A percentile compares a stretch with the other conserved stretches of the same genome.
Evolutionary conservation across 2,888 invertebrate species (phyloP).

Genomic region (Hermodice carunculata): DNA sequence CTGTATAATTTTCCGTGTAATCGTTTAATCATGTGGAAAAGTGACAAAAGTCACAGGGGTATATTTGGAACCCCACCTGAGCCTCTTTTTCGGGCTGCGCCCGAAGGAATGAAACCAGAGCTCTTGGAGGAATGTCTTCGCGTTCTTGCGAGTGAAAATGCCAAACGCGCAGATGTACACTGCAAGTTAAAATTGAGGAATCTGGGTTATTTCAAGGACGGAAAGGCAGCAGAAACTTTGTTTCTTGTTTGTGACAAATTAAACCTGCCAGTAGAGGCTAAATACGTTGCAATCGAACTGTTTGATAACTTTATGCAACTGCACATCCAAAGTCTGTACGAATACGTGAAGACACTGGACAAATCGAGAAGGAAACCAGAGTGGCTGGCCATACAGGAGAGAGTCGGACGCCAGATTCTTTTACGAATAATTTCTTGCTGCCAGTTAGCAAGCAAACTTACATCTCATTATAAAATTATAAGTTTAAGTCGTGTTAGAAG

Average conservation of each 20-base stretch:
- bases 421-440: conserved; percentile 69
- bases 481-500: conserved; percentile 54
- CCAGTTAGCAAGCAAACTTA: conserved; percentile 71
- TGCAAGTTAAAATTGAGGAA: no score
- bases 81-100: background rate
- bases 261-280: conserved; percentile 56
- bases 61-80: background rate
- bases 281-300: conserved; percentile 61
- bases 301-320: conserved; percentile 67
- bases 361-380: conserved; percentile 44
- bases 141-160: background rate
- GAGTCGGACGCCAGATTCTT: conserved; percentile 63
- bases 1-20: no score
- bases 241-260: conserved; percentile 60
- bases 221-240: conserved; percentile 52
- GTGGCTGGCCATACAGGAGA: conserved; percentile 54
- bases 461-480: conserved; percentile 68
- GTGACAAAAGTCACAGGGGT: background rate
- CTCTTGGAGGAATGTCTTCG: background rate
- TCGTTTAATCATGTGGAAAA: no score
- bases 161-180: no score
- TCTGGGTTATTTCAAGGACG: conserved; percentile 48
- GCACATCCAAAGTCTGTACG: conserved; percentile 60
- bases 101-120: background rate
- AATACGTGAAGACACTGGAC: conserved; percentile 46